Percentiles rank a stretch among this genome's conserved stretches.
Evolutionary conservation across 1,140 invertebrate species (phyloP).

Genomic region (Achatina immaculata): DNA sequence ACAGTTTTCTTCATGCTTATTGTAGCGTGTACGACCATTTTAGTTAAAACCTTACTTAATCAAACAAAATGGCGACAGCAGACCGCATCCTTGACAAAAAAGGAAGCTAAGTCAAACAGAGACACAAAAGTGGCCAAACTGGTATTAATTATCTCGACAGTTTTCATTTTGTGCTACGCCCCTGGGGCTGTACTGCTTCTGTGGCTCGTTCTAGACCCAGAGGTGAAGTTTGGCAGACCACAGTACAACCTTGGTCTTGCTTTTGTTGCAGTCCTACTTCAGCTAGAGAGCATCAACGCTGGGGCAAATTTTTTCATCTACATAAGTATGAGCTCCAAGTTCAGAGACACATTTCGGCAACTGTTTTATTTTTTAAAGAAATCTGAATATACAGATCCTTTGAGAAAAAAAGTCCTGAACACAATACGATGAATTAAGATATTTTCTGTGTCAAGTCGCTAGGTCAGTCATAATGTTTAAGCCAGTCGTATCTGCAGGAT

Average conservation of each 20-base stretch:
- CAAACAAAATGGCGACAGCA: not conserved
- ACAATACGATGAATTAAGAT: too few relatives aligned
- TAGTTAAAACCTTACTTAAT: not conserved
- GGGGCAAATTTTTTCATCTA: not conserved
- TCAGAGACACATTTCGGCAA: not conserved
- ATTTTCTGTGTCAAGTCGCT: too few relatives aligned
- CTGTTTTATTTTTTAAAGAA: not conserved
- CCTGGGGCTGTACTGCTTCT: not conserved
- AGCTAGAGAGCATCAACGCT: not conserved
- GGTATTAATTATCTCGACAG: conserved; percentile 6
- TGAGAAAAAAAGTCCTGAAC: too few relatives aligned
- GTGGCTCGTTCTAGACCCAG: not conserved
- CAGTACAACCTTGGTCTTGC: not conserved
- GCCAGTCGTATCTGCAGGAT: too few relatives aligned
- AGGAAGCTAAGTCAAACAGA: not conserved
- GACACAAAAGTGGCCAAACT: not conserved
- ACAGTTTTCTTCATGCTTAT: not conserved
- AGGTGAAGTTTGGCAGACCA: not conserved
- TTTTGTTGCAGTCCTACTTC: not conserved
- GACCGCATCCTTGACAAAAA: not conserved
- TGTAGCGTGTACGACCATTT: not conserved
- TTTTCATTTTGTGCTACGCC: conserved; percentile 4
- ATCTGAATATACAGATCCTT: too few relatives aligned
- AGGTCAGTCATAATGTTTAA: too few relatives aligned
- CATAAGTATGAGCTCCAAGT: not conserved